Percentiles rank a stretch among this genome's conserved stretches.
phyloP scores from a whole-genome alignment of 1,140 invertebrate genomes.

The Zaprionus davidi region DNA sequence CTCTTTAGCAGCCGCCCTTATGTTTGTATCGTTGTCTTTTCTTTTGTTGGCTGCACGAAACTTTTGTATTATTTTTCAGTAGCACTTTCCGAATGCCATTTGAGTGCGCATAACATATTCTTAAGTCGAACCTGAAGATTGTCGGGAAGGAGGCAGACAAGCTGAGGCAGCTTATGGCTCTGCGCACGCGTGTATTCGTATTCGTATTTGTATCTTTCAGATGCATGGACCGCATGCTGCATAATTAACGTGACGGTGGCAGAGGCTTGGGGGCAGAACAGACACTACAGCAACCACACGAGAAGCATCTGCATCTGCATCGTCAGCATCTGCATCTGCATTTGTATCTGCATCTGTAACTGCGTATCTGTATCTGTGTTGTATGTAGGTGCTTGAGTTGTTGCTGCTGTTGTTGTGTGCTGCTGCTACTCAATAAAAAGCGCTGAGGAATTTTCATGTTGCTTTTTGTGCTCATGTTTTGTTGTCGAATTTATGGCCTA shows the following conservation, averaged over 20 bases:
- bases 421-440: slow-evolving; percentile 56
- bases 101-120: slow-evolving; percentile 81
- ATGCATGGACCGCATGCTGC: slow-evolving; percentile 64
- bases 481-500: slow-evolving; percentile 82
- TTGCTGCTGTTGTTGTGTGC: slow-evolving; percentile 27
- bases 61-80: slow-evolving; percentile 81
- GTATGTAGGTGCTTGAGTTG: slow-evolving; percentile 65
- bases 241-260: slow-evolving; percentile 69
- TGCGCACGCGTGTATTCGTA: slow-evolving; percentile 50
- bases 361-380: slow-evolving; percentile 56
- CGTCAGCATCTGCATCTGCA: slow-evolving; percentile 65
- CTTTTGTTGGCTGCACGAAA: slow-evolving; percentile 69
- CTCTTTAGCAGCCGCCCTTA: neutral
- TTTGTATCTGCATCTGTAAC: slow-evolving; percentile 69
- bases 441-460: slow-evolving; percentile 67
- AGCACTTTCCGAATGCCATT: slow-evolving; percentile 82
- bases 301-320: slow-evolving; percentile 54
- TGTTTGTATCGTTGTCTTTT: slow-evolving; percentile 28
- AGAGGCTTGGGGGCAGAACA: slow-evolving; percentile 18
- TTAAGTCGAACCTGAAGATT: slow-evolving; percentile 48
- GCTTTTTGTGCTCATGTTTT: slow-evolving; percentile 65
- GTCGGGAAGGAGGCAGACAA: slow-evolving; percentile 20
- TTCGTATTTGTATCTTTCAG: slow-evolving; percentile 58
- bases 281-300: slow-evolving; percentile 22
- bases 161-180: slow-evolving; percentile 32